Base-by-base conservation (phyloP, 1,140 invertebrate genomes). In the Prorops nasuta region DNA sequence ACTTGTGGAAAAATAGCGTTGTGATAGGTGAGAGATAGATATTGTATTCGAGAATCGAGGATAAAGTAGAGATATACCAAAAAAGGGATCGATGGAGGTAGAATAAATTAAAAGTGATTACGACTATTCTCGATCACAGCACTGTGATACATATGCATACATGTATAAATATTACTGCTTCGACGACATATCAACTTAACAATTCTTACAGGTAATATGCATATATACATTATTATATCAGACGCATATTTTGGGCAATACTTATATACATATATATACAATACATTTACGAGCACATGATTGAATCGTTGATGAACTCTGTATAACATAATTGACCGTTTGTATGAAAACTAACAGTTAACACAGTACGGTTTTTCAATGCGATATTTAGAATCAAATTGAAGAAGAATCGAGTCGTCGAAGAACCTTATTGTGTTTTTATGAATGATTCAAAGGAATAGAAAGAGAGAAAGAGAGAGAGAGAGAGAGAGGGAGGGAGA, bases 61-160 rank as follows among this genome's bases (percentile, higher is more conserved):
- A n/a, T 28, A 28, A 28, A 28, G 24, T n/a, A n/a, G n/a, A 4
- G 24, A 28, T 28, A 28, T 28, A 10, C 24, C 24, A 28, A 28
- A 28, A 28, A 28, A 28, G 24, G 24, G 24, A 34, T 41, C 15
- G 16, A 52, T 37, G 7, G 10, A 16, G 38, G 17, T 39, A 39
- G 32, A 42, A 48, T 20, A 40, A 47, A 39, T 47, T 18, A 63
- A 60, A 58, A 42, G 45, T 63, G 53, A 66, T 68, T 54, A 35
- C 46, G 39, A 63, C 59, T 60, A 61, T 56, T 67, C 42, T 67
- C 39, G 60, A 69, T 71, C 69, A 72, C 67, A 64, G 46, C 45
- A 56, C 67, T 71, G 67, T 74, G 68, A 73, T 73, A 69, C 50
- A 20, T 47, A 53, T 55, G n/a, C n/a, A n/a, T n/a, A n/a, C n/a